These are phyloP conservation scores for Mixornis gularis DNA, from an alignment of 2,113 vertebrate genomes.

Conservation along the genomic window DNA sequence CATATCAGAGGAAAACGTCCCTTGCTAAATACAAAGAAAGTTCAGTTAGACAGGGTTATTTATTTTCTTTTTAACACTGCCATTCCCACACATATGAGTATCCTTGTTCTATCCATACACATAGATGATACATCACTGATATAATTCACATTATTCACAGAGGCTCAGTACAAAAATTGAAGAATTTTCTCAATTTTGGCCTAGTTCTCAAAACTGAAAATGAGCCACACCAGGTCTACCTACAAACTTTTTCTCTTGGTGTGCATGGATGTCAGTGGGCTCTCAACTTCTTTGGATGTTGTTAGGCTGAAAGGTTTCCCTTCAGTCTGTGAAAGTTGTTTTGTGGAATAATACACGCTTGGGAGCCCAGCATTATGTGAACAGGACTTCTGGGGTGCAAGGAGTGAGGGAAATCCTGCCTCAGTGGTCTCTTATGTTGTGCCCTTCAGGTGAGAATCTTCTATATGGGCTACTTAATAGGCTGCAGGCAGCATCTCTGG, in stretches of 20 bases:
- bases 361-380: not conserved
- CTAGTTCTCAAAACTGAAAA: not conserved
- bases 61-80: slow-evolving; percentile 13
- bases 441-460: not conserved
- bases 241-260: not conserved
- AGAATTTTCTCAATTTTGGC: not conserved
- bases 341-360: accelerated
- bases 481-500: not conserved
- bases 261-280: not conserved
- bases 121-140: not conserved
- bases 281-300: not conserved
- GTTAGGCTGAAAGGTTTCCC: not conserved
- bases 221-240: not conserved
- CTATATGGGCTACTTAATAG: accelerated
- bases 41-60: not conserved
- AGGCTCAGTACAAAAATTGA: not conserved
- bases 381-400: not conserved
- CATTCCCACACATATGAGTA: not conserved
- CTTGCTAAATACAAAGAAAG: not conserved
- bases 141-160: not conserved
- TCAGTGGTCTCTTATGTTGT: not conserved
- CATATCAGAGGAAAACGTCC: not conserved
- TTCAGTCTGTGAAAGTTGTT: not conserved
- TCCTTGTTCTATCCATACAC: not conserved
- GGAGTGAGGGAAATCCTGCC: not conserved